Percentiles rank a stretch among this genome's conserved stretches.
Conservation (phyloP, 1,140 invertebrate genomes). For the Goniozus legneri region DNA sequence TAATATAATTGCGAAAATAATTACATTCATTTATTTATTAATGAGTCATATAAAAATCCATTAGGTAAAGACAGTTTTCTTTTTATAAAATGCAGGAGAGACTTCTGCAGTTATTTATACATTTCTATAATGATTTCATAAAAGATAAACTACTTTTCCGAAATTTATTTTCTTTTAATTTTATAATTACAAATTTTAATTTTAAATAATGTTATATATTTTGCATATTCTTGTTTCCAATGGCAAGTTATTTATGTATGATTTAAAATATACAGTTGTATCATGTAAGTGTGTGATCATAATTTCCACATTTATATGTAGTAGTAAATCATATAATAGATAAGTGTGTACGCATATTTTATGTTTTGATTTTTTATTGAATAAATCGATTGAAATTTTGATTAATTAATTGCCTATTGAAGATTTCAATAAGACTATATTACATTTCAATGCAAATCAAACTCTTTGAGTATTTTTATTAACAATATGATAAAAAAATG, state of each 20-base stretch:
- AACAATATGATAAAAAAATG: too few relatives aligned
- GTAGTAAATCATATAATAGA: background rate
- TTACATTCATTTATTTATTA: background rate
- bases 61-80: background rate
- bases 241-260: background rate
- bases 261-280: too few relatives aligned
- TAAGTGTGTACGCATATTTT: background rate
- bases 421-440: too few relatives aligned
- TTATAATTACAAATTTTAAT: background rate
- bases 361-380: too few relatives aligned
- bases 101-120: background rate
- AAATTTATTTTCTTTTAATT: background rate
- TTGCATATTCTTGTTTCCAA: background rate
- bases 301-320: too few relatives aligned
- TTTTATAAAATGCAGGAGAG: conserved; percentile 16
- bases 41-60: background rate
- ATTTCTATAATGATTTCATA: background rate
- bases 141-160: background rate
- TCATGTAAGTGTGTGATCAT: too few relatives aligned
- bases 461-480: too few relatives aligned
- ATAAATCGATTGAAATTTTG: too few relatives aligned
- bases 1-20: background rate
- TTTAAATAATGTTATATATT: background rate
- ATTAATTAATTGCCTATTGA: too few relatives aligned
- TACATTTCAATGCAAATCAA: too few relatives aligned